Evolutionary conservation across 2,113 vertebrate genomes (phyloP), one percentile per base, ranked within the genome.

Genomic region (Pollachius pollachius): DNA sequence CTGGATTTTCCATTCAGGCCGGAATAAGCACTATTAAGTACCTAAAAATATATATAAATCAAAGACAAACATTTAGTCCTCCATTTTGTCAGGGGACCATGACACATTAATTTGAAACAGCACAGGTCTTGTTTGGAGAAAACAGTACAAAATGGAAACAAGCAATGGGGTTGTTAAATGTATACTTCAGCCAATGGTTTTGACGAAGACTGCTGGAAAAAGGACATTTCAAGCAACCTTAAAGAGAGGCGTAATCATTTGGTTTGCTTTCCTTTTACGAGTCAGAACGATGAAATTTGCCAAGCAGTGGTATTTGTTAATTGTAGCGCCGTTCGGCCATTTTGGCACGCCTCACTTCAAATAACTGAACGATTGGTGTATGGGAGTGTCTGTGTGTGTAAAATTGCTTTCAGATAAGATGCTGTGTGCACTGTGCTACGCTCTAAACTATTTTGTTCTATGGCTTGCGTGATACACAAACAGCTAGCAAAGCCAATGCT

Each of bases 41-140:
- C 81, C 64, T 16, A 61, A 84, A 77, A 75, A 84, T 81, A 76
- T 85, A 86, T 86, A 85, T 60, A 83, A 88, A 88, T 68, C 73
- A 77, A 88, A 82, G 80, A 81, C 71, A 86, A 67, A 69, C 48
- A 67, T 74, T 79, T 76, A 62, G 79, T 82, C 70, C 30, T 30
- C 30, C 30, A 3, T 30, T 30, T 30, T 30, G 30, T 30, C 30
- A 30, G 5, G 30, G 30, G 30, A 30, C 30, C 30, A 30, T 30
- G 30, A 30, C 30, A 30, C 30, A 30, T 30, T 6, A 30, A 30
- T 30, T 30, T 30, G 30, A 30, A 30, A 30, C 30, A 30, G 30
- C 30, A 30, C 30, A 30, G 30, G 30, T 30, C 30, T 30, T 30
- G 30, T 30, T 30, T 30, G 5, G 5, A 30, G 30, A 30, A 30